Evolutionary conservation across 2,797 vertebrate species (phyloP).

Genomic region (Hydrolagus colliei): DNA sequence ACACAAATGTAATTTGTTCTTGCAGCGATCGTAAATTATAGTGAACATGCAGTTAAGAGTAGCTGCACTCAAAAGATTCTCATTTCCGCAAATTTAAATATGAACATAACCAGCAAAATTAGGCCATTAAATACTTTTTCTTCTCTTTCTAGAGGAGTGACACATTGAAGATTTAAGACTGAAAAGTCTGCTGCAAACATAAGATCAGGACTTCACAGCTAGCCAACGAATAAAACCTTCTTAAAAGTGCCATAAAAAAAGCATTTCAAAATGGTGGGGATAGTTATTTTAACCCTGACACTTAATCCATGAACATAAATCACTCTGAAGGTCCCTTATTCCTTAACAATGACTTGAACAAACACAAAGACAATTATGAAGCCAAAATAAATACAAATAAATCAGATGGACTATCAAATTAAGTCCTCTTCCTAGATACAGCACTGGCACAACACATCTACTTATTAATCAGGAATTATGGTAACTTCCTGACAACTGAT

Average conservation of each 20-base stretch:
- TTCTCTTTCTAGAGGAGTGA: background rate
- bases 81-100: background rate
- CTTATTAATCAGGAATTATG: slow-evolving; percentile 13
- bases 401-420: slow-evolving; percentile 9
- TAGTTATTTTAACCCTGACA: slow-evolving; percentile 29
- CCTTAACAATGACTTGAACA: slow-evolving; percentile 5
- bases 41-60: background rate
- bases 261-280: slow-evolving; percentile 14
- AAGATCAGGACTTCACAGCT: background rate
- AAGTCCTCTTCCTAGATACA: background rate
- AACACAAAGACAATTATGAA: background rate
- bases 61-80: no score
- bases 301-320: slow-evolving; percentile 25
- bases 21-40: background rate
- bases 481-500: slow-evolving; percentile 14
- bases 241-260: slow-evolving; percentile 23
- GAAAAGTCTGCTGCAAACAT: slow-evolving; percentile 9
- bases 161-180: background rate
- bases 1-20: no score
- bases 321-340: slow-evolving; percentile 20
- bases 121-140: background rate
- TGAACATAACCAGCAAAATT: background rate
- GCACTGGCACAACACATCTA: background rate
- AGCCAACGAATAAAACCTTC: slow-evolving; percentile 10
- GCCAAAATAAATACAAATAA: slow-evolving; percentile 2